Percentiles rank a stretch among this genome's conserved stretches.
Evolutionary conservation across 2,797 vertebrate species (phyloP).

Genomic region (Gymnocypris eckloni): DNA sequence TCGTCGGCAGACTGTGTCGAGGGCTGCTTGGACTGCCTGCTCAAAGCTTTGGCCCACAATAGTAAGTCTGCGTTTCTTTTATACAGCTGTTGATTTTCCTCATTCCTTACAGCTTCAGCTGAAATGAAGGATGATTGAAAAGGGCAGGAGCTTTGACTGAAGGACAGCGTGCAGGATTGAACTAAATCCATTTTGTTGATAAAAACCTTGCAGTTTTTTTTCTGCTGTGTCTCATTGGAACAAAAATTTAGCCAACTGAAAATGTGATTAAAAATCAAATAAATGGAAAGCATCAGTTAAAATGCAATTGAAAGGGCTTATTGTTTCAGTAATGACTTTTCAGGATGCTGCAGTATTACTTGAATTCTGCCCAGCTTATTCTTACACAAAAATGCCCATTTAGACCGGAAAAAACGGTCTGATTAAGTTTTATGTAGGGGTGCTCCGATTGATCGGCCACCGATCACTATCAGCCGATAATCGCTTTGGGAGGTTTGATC

Average conservation of each 20-base stretch:
- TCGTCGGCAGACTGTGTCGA: slow-evolving; percentile 88
- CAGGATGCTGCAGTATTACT: neutral
- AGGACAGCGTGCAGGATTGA: neutral
- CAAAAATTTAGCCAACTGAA: neutral
- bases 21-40: slow-evolving; percentile 93
- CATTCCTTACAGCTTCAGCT: neutral
- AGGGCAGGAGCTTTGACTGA: neutral
- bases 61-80: slow-evolving; percentile 81
- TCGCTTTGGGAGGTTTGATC: too few species aligned
- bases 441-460: too few species aligned
- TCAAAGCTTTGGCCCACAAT: slow-evolving; percentile 92
- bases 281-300: neutral
- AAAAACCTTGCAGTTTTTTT: slow-evolving; percentile 1
- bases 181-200: neutral
- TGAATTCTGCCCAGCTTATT: neutral
- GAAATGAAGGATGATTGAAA: neutral
- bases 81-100: neutral
- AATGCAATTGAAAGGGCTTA: neutral
- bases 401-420: neutral
- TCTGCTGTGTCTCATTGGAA: neutral
- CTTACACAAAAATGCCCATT: neutral
- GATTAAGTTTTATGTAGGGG: neutral
- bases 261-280: neutral
- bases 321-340: neutral
- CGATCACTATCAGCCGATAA: too few species aligned